These are phyloP conservation scores for Celastrina argiolus DNA, from an alignment of 2,888 invertebrate species.

Conservation along the genomic window DNA sequence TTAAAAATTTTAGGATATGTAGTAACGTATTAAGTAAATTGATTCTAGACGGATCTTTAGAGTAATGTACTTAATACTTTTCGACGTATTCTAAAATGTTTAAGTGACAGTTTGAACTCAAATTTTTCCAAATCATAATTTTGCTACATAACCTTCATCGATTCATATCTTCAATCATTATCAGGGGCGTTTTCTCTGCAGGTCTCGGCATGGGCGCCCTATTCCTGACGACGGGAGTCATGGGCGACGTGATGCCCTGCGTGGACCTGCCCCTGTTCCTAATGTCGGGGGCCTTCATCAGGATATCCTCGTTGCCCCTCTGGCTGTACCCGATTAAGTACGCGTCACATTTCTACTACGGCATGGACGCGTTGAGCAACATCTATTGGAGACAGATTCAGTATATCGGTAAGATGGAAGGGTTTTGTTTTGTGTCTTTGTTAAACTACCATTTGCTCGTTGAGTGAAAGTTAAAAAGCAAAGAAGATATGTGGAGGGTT, in stretches of 20 bases:
- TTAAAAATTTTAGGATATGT: too few species aligned
- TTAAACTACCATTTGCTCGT: background rate
- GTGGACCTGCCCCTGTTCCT: conserved; percentile 64
- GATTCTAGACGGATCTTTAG: too few species aligned
- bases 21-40: too few species aligned
- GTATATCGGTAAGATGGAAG: conserved; percentile 57
- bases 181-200: conserved; percentile 30
- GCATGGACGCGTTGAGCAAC: conserved; percentile 72
- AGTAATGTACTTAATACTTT: too few species aligned
- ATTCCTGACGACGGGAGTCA: conserved; percentile 60
- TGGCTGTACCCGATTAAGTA: conserved; percentile 66
- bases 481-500: too few species aligned
- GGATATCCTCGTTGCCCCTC: conserved; percentile 58
- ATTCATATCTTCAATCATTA: background rate
- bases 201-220: conserved; percentile 71
- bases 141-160: too few species aligned
- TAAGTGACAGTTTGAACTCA: too few species aligned
- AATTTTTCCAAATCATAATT: too few species aligned
- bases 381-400: conserved; percentile 71
- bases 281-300: conserved; percentile 68
- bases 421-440: background rate
- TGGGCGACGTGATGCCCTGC: conserved; percentile 69
- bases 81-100: too few species aligned
- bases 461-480: too few species aligned
- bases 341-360: conserved; percentile 73